phyloP scores from a whole-genome alignment of 2,888 invertebrate genomes.

The Epirrhoe tristata region DNA sequence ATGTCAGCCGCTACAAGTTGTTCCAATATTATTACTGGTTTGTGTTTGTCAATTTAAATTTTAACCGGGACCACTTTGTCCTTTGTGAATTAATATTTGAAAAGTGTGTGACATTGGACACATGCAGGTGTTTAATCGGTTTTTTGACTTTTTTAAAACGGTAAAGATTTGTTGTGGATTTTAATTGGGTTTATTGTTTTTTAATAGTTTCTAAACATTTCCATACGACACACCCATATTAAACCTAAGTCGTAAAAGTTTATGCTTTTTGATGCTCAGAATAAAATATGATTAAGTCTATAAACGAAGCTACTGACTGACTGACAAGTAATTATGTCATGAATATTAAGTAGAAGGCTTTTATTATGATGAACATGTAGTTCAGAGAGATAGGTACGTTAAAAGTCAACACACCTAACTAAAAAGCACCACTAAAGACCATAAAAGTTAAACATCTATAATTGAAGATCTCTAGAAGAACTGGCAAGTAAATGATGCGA shows the following conservation, averaged over 20 bases:
- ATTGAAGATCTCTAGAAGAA: slow-evolving; percentile 23
- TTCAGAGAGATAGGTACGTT: background rate
- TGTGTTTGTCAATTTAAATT: slow-evolving; percentile 64
- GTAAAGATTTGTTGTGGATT: slow-evolving; percentile 16
- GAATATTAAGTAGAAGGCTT: slow-evolving; percentile 3
- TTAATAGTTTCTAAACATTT: slow-evolving; percentile 25
- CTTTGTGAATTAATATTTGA: slow-evolving; percentile 47
- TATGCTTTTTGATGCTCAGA: slow-evolving; percentile 3
- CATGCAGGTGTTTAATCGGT: slow-evolving; percentile 28
- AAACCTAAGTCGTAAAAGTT: slow-evolving; percentile 16
- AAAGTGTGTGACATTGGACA: slow-evolving; percentile 17
- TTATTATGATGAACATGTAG: background rate
- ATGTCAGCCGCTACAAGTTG: slow-evolving; percentile 72
- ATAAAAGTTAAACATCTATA: slow-evolving; percentile 20
- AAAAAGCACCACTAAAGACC: slow-evolving; percentile 14
- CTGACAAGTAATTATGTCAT: background rate
- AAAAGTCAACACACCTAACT: slow-evolving; percentile 11
- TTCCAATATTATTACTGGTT: slow-evolving; percentile 73
- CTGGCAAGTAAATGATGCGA: slow-evolving; percentile 33
- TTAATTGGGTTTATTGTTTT: slow-evolving; percentile 23
- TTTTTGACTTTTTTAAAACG: slow-evolving; percentile 31
- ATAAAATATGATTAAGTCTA: background rate
- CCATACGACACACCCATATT: slow-evolving; percentile 25
- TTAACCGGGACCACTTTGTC: slow-evolving; percentile 60
- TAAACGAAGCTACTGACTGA: background rate